A percentile compares a stretch with the other conserved stretches of the same genome.
Conservation (phyloP, 2,888 invertebrate species). For the Sinohyriopsis cumingii region DNA sequence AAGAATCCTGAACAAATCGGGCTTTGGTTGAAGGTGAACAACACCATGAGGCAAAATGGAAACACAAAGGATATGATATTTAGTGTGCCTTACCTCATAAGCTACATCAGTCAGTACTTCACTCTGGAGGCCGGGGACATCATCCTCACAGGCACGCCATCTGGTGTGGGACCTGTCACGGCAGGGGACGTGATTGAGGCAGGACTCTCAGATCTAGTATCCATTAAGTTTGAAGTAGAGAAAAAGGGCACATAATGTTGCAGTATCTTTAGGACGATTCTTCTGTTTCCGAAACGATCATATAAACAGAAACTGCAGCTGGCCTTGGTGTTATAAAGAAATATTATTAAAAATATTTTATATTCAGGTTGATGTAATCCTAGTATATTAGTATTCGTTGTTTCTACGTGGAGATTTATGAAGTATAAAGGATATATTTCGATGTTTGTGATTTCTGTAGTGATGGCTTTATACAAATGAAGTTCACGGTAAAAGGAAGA, state of each 20-base stretch:
- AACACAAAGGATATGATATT: conserved; percentile 82
- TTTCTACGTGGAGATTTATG: no score
- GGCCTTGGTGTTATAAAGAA: no score
- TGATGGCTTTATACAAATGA: no score
- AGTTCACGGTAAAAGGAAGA: no score
- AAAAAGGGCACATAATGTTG: background rate
- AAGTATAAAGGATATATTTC: no score
- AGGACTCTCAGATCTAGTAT: conserved; percentile 71
- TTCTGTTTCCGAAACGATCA: no score
- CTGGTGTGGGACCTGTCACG: conserved; percentile 79
- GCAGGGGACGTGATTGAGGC: conserved; percentile 80
- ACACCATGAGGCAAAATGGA: conserved; percentile 76
- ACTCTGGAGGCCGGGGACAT: conserved; percentile 83
- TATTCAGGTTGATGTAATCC: no score
- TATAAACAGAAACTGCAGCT: no score
- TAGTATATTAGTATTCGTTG: no score
- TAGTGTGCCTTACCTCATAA: conserved; percentile 78
- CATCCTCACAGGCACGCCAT: conserved; percentile 83
- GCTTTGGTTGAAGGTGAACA: conserved; percentile 74
- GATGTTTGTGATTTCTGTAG: no score
- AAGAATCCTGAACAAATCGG: conserved; percentile 50
- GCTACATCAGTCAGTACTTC: conserved; percentile 80
- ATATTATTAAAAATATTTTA: no score
- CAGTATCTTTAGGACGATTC: no score
- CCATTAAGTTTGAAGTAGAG: conserved; percentile 46